These are phyloP conservation scores for Drosophila navojoa DNA, from an alignment of 1,140 invertebrate species.

Conservation along the genomic window DNA sequence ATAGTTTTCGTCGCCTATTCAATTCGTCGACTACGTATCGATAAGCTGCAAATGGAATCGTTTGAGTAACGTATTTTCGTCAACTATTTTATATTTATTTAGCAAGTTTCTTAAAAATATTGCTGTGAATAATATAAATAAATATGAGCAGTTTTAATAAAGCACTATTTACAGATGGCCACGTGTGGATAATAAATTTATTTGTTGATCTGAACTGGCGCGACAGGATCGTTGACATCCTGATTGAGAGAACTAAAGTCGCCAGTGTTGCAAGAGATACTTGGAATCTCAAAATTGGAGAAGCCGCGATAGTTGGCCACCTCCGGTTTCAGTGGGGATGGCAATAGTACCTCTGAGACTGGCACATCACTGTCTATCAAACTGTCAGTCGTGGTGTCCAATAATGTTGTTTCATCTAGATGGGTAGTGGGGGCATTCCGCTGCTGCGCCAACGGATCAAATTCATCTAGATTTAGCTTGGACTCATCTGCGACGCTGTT, in stretches of 20 bases:
- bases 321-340: constrained; percentile 87
- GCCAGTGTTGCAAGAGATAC: constrained; percentile 89
- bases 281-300: constrained; percentile 88
- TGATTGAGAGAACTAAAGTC: constrained; percentile 83
- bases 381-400: constrained; percentile 67
- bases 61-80: constrained; percentile 5
- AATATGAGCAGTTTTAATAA: constrained; percentile 55
- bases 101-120: constrained; percentile 30
- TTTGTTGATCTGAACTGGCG: constrained; percentile 8
- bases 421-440: not conserved
- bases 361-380: constrained; percentile 85
- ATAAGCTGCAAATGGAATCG: not conserved
- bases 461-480: constrained; percentile 81
- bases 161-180: constrained; percentile 56
- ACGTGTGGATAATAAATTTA: constrained; percentile 21
- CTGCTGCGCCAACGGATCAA: constrained; percentile 79
- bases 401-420: constrained; percentile 30
- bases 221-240: constrained; percentile 24
- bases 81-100: constrained; percentile 8
- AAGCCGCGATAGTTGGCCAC: constrained; percentile 88
- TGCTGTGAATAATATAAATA: constrained; percentile 54
- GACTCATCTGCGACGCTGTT: constrained; percentile 87
- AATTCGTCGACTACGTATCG: constrained; percentile 9
- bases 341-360: constrained; percentile 85
- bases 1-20: constrained; percentile 18